A percentile compares a stretch with the other conserved stretches of the same genome.
phyloP scores from a whole-genome alignment of 2,797 vertebrate genomes.

The Cheirogaleus major region DNA sequence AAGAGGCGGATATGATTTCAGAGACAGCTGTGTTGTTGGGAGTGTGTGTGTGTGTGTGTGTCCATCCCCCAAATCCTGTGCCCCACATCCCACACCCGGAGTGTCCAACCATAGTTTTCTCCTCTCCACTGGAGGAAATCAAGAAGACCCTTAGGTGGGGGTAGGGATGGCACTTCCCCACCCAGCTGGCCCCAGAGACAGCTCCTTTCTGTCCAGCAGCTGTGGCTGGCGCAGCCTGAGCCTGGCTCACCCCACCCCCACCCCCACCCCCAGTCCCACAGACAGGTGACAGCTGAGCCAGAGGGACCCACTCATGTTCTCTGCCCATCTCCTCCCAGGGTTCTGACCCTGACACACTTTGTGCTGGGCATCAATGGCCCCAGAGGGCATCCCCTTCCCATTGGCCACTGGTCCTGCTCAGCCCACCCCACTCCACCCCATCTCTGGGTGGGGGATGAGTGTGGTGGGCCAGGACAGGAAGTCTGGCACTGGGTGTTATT shows the following conservation, averaged over 20 bases:
- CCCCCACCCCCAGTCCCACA: not conserved
- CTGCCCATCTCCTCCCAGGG: not conserved
- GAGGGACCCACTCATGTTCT: not conserved
- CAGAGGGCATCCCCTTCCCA: not conserved
- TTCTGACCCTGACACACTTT: not conserved
- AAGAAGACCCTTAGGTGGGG: not conserved
- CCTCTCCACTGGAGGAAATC: not conserved
- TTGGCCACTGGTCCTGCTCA: not conserved
- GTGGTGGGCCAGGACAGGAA: not conserved
- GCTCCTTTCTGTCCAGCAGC: not conserved
- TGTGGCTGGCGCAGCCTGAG: not conserved
- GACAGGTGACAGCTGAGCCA: not conserved
- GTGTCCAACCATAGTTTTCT: not conserved
- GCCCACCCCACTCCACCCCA: not conserved
- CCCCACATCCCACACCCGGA: not conserved
- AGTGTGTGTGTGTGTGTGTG: not conserved
- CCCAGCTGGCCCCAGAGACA: not conserved
- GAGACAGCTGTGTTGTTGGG: slow-evolving; percentile 34
- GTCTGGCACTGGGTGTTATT: slow-evolving; percentile 13
- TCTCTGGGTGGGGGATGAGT: not conserved
- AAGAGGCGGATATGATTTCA: slow-evolving; percentile 54
- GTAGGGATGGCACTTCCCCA: too few species aligned
- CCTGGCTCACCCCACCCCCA: not conserved
- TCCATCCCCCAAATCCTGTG: not conserved
- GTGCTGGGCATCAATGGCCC: not conserved